phyloP scores from a whole-genome alignment of 2,888 invertebrate genomes.

The Scaptomyza caliginosa region DNA sequence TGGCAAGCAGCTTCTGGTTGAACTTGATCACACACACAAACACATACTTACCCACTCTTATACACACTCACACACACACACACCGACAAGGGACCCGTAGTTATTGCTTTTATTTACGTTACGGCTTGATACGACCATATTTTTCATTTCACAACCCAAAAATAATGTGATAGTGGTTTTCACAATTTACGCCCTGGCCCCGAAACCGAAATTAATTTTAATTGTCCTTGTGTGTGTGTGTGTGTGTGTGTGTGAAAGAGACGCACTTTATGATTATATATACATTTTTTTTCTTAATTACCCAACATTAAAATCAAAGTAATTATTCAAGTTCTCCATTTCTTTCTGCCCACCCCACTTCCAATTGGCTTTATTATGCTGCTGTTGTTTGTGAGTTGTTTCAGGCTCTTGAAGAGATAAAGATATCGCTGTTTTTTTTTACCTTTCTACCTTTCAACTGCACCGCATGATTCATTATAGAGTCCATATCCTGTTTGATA shows the following conservation, averaged over 20 bases:
- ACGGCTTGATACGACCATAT: conserved; percentile 45
- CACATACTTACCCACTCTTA: conserved; percentile 8
- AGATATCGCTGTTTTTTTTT: conserved; percentile 51
- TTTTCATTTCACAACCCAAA: conserved; percentile 51
- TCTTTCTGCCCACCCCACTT: neutral
- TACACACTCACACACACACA: conserved; percentile 5
- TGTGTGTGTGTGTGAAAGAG: conserved; percentile 1
- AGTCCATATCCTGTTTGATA: conserved; percentile 51
- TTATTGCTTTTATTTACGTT: conserved; percentile 78
- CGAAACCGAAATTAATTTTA: conserved; percentile 72
- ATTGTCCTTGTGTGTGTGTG: conserved; percentile 51
- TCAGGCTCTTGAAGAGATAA: conserved; percentile 58
- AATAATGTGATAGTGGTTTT: conserved; percentile 77
- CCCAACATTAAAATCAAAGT: conserved; percentile 72
- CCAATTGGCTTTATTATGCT: conserved; percentile 66
- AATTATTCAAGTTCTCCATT: conserved; percentile 73
- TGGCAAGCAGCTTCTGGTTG: conserved; percentile 31
- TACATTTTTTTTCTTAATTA: conserved; percentile 18
- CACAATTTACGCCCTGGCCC: conserved; percentile 74
- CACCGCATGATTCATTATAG: conserved; percentile 43
- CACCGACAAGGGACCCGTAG: conserved; percentile 14
- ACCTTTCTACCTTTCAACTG: conserved; percentile 9
- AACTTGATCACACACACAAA: conserved; percentile 47
- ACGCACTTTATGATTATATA: too few relatives aligned
- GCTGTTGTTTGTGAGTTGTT: conserved; percentile 71